phyloP scores from a whole-genome alignment of 2,113 vertebrate genomes.

The Verasper variegatus region DNA sequence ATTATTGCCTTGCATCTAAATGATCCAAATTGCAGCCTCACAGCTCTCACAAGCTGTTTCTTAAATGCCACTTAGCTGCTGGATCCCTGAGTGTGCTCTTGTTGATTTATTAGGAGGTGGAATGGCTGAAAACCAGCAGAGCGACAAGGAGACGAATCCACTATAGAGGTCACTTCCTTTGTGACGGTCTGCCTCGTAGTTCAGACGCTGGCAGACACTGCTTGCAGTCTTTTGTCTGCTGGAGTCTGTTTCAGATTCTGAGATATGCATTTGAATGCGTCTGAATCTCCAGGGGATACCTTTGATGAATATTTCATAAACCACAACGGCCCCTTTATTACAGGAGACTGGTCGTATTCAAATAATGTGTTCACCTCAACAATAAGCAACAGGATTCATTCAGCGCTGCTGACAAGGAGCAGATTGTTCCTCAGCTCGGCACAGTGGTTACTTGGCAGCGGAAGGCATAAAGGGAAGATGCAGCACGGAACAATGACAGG shows the following conservation, averaged over 20 bases:
- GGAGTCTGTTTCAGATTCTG: conserved; percentile 70
- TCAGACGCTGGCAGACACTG: conserved; percentile 52
- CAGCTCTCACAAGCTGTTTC: conserved; percentile 72
- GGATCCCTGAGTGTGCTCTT: conserved; percentile 68
- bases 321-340: conserved; percentile 72
- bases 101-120: conserved; percentile 75
- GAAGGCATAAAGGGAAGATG: conserved; percentile 46
- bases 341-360: conserved; percentile 76
- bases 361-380: conserved; percentile 71
- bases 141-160: conserved; percentile 67
- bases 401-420: conserved; percentile 63
- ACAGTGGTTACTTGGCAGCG: conserved; percentile 53
- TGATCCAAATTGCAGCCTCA: conserved; percentile 72
- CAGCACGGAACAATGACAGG: conserved; percentile 44
- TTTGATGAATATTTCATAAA: conserved; percentile 83
- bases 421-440: conserved; percentile 57
- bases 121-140: conserved; percentile 69
- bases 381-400: conserved; percentile 74
- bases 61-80: conserved; percentile 81
- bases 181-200: conserved; percentile 55
- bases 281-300: conserved; percentile 63
- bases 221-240: conserved; percentile 66
- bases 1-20: conserved; percentile 76
- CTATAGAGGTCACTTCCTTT: conserved; percentile 69
- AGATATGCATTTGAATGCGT: conserved; percentile 69